Evolutionary conservation across 2,888 invertebrate species (phyloP).

Genomic region (Chymomyza procnemis): DNA sequence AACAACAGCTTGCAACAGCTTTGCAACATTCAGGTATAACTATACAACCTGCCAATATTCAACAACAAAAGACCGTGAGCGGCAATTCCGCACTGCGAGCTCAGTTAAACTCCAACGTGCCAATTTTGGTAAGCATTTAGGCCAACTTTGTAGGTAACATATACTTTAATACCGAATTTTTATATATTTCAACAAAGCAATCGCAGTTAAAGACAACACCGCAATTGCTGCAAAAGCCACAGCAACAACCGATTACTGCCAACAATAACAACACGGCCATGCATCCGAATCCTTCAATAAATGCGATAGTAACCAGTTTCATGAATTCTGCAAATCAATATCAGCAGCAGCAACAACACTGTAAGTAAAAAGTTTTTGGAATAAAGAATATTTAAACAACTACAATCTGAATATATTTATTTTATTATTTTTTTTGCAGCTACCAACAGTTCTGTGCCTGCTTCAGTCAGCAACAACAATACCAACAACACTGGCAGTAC

Average conservation of each 20-base stretch:
- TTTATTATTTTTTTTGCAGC: constrained; percentile 10
- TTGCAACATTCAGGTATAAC: constrained; percentile 74
- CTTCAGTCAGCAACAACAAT: constrained; percentile 11
- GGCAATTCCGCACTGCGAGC: constrained; percentile 78
- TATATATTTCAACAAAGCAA: constrained; percentile 79
- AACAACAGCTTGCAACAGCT: constrained; percentile 56
- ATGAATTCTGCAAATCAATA: constrained; percentile 91
- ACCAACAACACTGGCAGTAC: constrained; percentile 28
- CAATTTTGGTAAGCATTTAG: constrained; percentile 82
- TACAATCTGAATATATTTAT: neutral
- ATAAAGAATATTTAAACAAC: neutral
- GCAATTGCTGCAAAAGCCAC: constrained; percentile 55
- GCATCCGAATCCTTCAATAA: constrained; percentile 82
- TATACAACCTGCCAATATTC: constrained; percentile 76
- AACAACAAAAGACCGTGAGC: constrained; percentile 76
- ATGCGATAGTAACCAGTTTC: constrained; percentile 87
- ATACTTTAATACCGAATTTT: neutral
- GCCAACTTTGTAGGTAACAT: neutral
- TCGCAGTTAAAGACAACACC: constrained; percentile 83
- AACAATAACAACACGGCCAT: constrained; percentile 61
- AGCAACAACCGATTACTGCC: constrained; percentile 46
- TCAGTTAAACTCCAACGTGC: constrained; percentile 80
- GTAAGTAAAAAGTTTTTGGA: constrained; percentile 22
- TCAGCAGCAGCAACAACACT: constrained; percentile 80
- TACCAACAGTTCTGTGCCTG: constrained; percentile 14